These are phyloP conservation scores for Sinopyrophorus schimmeli DNA, from an alignment of 2,888 invertebrate genomes.

Conservation along the genomic window DNA sequence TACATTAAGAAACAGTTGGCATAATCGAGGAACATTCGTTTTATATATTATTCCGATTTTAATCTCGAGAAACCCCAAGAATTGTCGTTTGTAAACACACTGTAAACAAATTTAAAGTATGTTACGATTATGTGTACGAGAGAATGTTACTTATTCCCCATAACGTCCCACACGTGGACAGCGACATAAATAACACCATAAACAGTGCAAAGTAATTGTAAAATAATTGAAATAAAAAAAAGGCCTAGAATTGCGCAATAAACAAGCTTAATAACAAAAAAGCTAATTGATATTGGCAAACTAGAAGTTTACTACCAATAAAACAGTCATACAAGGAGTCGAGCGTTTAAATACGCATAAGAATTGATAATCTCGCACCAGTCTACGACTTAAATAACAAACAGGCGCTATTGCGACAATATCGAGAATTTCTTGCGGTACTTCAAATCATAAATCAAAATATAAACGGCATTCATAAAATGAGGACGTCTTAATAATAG, in stretches of 20 bases:
- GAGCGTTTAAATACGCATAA: slow-evolving; percentile 12
- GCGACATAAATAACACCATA: slow-evolving; percentile 22
- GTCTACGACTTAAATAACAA: slow-evolving; percentile 2
- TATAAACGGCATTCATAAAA: slow-evolving; percentile 16
- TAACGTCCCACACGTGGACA: slow-evolving; percentile 13
- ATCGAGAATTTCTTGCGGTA: slow-evolving; percentile 14
- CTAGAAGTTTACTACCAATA: slow-evolving; percentile 25
- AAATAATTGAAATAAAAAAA: slow-evolving; percentile 24
- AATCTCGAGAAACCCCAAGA: too few relatives aligned
- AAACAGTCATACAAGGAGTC: slow-evolving; percentile 18
- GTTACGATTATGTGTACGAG: slow-evolving; percentile 3
- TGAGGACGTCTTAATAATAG: slow-evolving; percentile 17
- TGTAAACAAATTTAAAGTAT: too few relatives aligned
- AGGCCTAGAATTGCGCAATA: slow-evolving; percentile 10
- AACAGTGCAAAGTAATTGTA: slow-evolving; percentile 25
- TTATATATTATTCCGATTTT: too few relatives aligned
- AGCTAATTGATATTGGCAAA: slow-evolving; percentile 26
- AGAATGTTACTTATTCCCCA: slow-evolving; percentile 15
- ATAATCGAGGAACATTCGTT: too few relatives aligned
- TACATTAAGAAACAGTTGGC: too few relatives aligned
- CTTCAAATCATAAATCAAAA: slow-evolving; percentile 12
- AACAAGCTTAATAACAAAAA: slow-evolving; percentile 18
- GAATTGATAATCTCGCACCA: slow-evolving; percentile 10
- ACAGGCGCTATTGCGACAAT: slow-evolving; percentile 15
- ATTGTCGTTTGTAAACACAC: too few relatives aligned